Evolutionary conservation across 2,888 invertebrate species (phyloP).

Genomic region (Aphodius granarius): DNA sequence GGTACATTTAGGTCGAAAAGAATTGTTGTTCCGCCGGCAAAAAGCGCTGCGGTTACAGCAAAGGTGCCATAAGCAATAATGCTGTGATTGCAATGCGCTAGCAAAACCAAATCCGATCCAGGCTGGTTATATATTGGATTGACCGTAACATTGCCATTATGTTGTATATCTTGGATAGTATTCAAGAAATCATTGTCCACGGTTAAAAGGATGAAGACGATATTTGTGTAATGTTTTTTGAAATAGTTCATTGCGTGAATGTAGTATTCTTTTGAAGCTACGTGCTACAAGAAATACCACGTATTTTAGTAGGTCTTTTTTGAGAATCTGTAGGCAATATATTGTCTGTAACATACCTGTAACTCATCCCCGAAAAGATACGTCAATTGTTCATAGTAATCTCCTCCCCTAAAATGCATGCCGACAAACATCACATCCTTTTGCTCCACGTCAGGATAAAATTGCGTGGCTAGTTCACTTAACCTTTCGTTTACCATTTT

Average conservation of each 20-base stretch:
- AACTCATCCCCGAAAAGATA: conserved; percentile 13
- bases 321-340: no score
- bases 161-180: not conserved
- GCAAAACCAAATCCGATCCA: conserved; percentile 27
- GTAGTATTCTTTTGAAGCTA: conserved; percentile 22
- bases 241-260: conserved; percentile 31
- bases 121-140: conserved; percentile 13
- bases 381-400: conserved; percentile 22
- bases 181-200: conserved; percentile 27
- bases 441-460: not conserved
- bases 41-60: conserved; percentile 28
- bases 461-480: conserved; percentile 9
- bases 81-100: conserved; percentile 32
- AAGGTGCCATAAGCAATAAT: conserved; percentile 34
- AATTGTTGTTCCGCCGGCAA: conserved; percentile 29
- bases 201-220: conserved; percentile 31
- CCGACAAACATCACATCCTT: conserved; percentile 26
- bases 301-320: not conserved
- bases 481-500: conserved; percentile 15
- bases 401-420: conserved; percentile 29
- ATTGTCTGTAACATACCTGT: conserved; percentile 5
- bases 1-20: conserved; percentile 31
- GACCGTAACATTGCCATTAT: conserved; percentile 14
- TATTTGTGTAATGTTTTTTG: conserved; percentile 21
- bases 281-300: not conserved